Evolutionary conservation across 2,797 vertebrate species (phyloP), one percentile per base, ranked within the genome.

Genomic region (Iguana delicatissima): DNA sequence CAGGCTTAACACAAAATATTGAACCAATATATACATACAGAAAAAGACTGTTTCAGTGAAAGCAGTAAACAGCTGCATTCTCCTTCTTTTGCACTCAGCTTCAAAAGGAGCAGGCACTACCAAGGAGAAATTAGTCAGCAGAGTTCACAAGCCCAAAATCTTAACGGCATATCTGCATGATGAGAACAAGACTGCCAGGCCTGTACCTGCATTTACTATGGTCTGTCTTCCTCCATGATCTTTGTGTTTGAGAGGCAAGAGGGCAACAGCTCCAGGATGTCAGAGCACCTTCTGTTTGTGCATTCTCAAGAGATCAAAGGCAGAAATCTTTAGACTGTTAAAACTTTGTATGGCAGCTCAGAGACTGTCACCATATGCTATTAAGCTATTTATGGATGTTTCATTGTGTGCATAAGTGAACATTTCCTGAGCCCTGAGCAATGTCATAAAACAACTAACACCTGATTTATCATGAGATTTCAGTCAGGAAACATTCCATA

Each of bases 51-150:
- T 83, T 6, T 5, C 90, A 32, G 88, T 88, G 85, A 73, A 84
- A 85, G 0, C 67, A 91, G 59, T 69, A 64, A 95, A 91, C 91
- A 94, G 93, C 93, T 96, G 94, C 92, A 92, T 76, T 87, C 1
- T 62, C 5, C 50, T 89, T 32, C 86, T 94, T 52, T 38, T 82
- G 55, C 85, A 64, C 80, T 82, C 85, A 89, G 59, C 86, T 93
- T 81, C 46, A 52, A 22, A 64, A 64, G 62, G 59, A 38, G 86
- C 55, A 72, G 55, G 79, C 26, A n/a, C 12, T 0, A 0, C 76
- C 0, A 0, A 85, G 50, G 89, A 42, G 42, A 46, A 64, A 86
- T 92, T 62, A 55, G 50, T 57, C 80, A 85, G 89, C 50, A 93
- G 8, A 91, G 38, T 46, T 72, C 1, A 0, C 0, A 0, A 42